These are phyloP conservation scores for Theocolax elegans DNA, from an alignment of 1,140 invertebrate species.

Conservation along the genomic window DNA sequence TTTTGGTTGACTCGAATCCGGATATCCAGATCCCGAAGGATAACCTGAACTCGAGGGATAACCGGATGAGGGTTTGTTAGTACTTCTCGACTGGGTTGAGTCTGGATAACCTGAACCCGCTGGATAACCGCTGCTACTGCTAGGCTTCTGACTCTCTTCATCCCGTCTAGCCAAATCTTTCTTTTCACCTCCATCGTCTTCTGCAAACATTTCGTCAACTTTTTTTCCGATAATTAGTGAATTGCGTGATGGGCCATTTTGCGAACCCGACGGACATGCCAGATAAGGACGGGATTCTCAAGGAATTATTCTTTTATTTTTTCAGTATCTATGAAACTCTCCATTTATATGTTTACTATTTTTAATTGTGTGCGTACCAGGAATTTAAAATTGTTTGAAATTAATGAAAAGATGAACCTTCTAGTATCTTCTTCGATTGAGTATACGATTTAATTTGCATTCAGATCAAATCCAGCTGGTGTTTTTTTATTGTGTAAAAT, in stretches of 20 bases:
- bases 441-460: too few relatives aligned
- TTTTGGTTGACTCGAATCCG: constrained; percentile 5
- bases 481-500: too few relatives aligned
- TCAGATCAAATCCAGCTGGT: too few relatives aligned
- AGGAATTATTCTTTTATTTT: background rate
- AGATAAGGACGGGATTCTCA: background rate
- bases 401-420: too few relatives aligned
- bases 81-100: background rate
- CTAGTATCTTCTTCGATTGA: too few relatives aligned
- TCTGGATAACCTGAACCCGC: constrained; percentile 33
- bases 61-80: constrained; percentile 31
- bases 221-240: constrained; percentile 42
- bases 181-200: constrained; percentile 46
- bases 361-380: too few relatives aligned
- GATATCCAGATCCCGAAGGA: constrained; percentile 44
- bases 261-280: constrained; percentile 1
- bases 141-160: background rate
- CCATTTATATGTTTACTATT: background rate
- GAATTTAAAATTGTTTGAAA: too few relatives aligned
- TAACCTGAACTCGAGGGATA: constrained; percentile 44
- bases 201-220: constrained; percentile 61
- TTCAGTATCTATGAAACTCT: background rate
- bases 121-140: background rate
- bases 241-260: background rate
- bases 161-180: constrained; percentile 36